A percentile compares a stretch with the other conserved stretches of the same genome.
Conservation (phyloP, 2,113 vertebrate species). For the Rhinolophus sinicus region DNA sequence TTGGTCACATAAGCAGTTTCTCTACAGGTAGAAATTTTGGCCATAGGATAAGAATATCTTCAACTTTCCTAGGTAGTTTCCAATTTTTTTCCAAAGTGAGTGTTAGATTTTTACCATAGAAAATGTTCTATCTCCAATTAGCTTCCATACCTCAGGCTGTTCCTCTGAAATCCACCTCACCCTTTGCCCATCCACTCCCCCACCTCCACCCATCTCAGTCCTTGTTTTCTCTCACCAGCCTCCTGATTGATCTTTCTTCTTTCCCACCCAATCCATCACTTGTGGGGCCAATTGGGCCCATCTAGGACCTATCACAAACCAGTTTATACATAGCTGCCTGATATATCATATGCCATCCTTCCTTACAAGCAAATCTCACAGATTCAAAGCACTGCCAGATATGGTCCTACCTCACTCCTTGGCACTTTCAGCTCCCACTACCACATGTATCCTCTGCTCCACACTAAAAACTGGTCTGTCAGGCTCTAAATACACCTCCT, state of each 20-base stretch:
- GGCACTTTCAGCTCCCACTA: not conserved
- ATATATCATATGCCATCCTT: not conserved
- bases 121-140: not conserved
- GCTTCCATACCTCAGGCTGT: not conserved
- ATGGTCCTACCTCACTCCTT: not conserved
- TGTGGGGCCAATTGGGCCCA: not conserved
- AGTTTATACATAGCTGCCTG: not conserved
- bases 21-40: not conserved
- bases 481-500: not conserved
- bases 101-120: not conserved
- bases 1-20: not conserved
- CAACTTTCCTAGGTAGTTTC: not conserved
- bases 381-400: not conserved
- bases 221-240: not conserved
- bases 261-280: not conserved
- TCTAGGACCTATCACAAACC: not conserved
- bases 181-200: not conserved
- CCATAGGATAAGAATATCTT: not conserved
- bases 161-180: not conserved
- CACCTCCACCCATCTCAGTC: not conserved
- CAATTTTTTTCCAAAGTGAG: not conserved
- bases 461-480: not conserved
- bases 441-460: not conserved
- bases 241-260: not conserved
- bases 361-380: not conserved